phyloP scores from a whole-genome alignment of 2,888 invertebrate species.

The Orthosia gothica region DNA sequence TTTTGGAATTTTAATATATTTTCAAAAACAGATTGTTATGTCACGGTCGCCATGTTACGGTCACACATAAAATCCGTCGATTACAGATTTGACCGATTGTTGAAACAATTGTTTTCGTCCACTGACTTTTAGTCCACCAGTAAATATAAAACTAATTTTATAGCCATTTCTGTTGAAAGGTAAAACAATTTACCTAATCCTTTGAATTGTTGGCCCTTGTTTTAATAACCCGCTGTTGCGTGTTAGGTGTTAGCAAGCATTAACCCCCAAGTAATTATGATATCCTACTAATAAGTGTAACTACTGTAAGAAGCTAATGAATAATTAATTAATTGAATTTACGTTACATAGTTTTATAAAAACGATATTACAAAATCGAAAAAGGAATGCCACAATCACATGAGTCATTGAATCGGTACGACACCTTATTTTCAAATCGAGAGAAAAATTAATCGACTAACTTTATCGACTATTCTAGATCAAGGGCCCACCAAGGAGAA shows the following conservation, averaged over 20 bases:
- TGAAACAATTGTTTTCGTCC: slow-evolving; percentile 53
- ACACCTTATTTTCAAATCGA: slow-evolving; percentile 27
- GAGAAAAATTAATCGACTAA: slow-evolving; percentile 59
- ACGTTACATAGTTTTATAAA: too few species aligned
- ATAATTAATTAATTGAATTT: too few species aligned
- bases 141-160: slow-evolving; percentile 17
- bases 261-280: too few species aligned
- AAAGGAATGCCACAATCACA: not conserved
- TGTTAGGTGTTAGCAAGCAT: too few species aligned
- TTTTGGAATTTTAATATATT: slow-evolving; percentile 35
- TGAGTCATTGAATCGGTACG: not conserved
- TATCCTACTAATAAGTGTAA: too few species aligned
- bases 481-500: slow-evolving; percentile 77
- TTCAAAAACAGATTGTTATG: slow-evolving; percentile 35
- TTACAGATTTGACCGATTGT: slow-evolving; percentile 72
- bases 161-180: slow-evolving; percentile 12
- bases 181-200: not conserved
- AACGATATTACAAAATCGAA: not conserved
- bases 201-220: not conserved
- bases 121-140: slow-evolving; percentile 29
- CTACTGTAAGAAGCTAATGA: too few species aligned
- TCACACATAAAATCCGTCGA: slow-evolving; percentile 33
- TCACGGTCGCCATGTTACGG: slow-evolving; percentile 48
- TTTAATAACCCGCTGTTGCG: not conserved
- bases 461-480: slow-evolving; percentile 73